A percentile compares a stretch with the other conserved stretches of the same genome.
Conservation (phyloP, 1,140 invertebrate species). For the Saccostrea cuccullata region DNA sequence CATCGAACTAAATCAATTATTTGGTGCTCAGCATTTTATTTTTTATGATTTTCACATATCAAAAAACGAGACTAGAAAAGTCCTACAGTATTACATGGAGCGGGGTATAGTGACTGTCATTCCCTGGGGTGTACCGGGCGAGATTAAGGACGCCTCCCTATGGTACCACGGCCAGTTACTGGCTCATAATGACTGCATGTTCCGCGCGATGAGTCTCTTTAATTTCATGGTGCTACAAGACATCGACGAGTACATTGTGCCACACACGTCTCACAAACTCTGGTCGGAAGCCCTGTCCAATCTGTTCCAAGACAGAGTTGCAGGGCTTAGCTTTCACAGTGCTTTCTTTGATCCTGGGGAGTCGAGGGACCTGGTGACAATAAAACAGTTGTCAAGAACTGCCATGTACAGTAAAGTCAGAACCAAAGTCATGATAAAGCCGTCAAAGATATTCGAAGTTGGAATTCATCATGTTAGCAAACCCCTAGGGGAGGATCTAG, state of each 20-base stretch:
- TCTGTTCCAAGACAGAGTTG: slow-evolving; percentile 59
- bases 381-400: slow-evolving; percentile 51
- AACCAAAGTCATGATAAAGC: slow-evolving; percentile 74
- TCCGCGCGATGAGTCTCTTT: slow-evolving; percentile 70
- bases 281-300: slow-evolving; percentile 58
- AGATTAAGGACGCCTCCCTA: slow-evolving; percentile 58
- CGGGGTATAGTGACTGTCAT: slow-evolving; percentile 65
- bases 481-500: slow-evolving; percentile 64
- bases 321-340: slow-evolving; percentile 72
- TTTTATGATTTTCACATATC: slow-evolving; percentile 71
- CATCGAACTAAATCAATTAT: slow-evolving; percentile 70
- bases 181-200: slow-evolving; percentile 77
- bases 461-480: slow-evolving; percentile 78
- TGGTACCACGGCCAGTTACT: slow-evolving; percentile 78
- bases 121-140: slow-evolving; percentile 69
- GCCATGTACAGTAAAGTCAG: slow-evolving; percentile 64
- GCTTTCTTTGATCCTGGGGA: slow-evolving; percentile 72
- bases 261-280: slow-evolving; percentile 62
- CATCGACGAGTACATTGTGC: slow-evolving; percentile 77
- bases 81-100: slow-evolving; percentile 69
- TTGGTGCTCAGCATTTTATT: slow-evolving; percentile 75
- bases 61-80: slow-evolving; percentile 55
- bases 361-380: slow-evolving; percentile 46
- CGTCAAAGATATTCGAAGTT: slow-evolving; percentile 74
- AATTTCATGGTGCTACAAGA: slow-evolving; percentile 74